These are phyloP conservation scores for Setophaga coronata DNA, from an alignment of 2,113 vertebrate genomes.

Conservation along the genomic window DNA sequence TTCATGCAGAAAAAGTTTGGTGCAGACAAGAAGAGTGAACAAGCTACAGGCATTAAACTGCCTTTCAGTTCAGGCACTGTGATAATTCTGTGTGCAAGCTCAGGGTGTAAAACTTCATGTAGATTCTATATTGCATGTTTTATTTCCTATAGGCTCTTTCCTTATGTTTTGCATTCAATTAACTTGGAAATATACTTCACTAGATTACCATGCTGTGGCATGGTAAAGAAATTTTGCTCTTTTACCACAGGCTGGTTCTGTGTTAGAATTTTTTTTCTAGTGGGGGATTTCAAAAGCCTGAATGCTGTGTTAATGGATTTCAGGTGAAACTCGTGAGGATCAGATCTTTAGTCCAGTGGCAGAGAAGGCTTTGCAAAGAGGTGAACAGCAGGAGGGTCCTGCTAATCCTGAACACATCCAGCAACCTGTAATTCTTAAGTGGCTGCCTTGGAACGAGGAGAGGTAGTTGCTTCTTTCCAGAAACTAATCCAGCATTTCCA, in stretches of 20 bases:
- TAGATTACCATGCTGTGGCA: neutral
- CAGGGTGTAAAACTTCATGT: neutral
- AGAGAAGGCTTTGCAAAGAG: neutral
- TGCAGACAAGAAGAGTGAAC: neutral
- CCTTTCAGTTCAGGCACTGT: neutral
- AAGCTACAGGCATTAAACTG: neutral
- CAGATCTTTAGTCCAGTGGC: neutral
- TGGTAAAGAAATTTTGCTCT: neutral
- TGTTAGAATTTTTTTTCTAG: neutral
- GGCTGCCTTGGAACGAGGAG: neutral
- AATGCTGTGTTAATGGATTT: neutral
- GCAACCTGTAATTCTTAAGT: neutral
- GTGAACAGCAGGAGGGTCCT: neutral
- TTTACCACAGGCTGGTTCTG: neutral
- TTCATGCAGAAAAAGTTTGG: neutral
- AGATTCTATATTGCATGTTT: neutral
- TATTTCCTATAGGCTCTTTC: neutral
- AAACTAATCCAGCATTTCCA: constrained; percentile 2
- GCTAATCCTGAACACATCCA: neutral
- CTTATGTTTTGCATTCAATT: neutral
- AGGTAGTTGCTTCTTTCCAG: neutral
- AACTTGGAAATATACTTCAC: neutral
- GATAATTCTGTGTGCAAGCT: neutral
- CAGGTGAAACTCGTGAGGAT: neutral
- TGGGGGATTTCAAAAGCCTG: neutral